A percentile compares a stretch with the other conserved stretches of the same genome.
These are phyloP conservation scores for Zygaena filipendulae DNA, from an alignment of 2,888 invertebrate species.

Conservation along the genomic window DNA sequence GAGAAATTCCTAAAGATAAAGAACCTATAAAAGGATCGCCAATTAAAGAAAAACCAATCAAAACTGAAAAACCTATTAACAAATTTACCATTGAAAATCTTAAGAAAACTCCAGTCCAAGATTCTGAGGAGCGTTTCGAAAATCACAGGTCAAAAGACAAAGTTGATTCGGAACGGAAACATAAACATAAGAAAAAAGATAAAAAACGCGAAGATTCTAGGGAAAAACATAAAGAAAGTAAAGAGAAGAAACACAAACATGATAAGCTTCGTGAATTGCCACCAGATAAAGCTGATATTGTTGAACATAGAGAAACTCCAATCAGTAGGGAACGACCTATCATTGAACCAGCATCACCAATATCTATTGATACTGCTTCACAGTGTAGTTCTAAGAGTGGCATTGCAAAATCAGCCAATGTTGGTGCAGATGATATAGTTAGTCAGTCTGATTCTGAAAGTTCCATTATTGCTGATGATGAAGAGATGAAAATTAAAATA, in stretches of 20 bases:
- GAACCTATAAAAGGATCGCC: constrained; percentile 40
- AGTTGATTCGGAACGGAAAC: constrained; percentile 61
- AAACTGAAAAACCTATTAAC: constrained; percentile 47
- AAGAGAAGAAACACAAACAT: constrained; percentile 65
- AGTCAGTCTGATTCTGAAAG: constrained; percentile 59
- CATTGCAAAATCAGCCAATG: constrained; percentile 38
- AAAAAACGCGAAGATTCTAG: constrained; percentile 73
- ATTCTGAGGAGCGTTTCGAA: constrained; percentile 39
- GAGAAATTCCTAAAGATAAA: constrained; percentile 42
- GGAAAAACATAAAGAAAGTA: constrained; percentile 70
- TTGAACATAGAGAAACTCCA: constrained; percentile 51
- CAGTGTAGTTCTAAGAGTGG: constrained; percentile 63
- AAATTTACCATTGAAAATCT: constrained; percentile 62
- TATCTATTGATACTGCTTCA: constrained; percentile 60
- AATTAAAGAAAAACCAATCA: constrained; percentile 43
- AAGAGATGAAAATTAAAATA: constrained; percentile 43
- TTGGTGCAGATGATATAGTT: constrained; percentile 41
- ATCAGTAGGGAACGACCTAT: constrained; percentile 41
- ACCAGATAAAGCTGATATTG: constrained; percentile 58
- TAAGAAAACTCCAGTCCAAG: constrained; percentile 52
- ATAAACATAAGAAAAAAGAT: constrained; percentile 73
- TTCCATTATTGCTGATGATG: constrained; percentile 51
- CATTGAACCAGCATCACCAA: constrained; percentile 53
- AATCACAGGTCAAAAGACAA: constrained; percentile 59
- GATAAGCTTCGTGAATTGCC: constrained; percentile 59